A percentile compares a stretch with the other conserved stretches of the same genome.
Evolutionary conservation across 2,113 vertebrate genomes (phyloP).

Genomic region (Psettodes erumei): DNA sequence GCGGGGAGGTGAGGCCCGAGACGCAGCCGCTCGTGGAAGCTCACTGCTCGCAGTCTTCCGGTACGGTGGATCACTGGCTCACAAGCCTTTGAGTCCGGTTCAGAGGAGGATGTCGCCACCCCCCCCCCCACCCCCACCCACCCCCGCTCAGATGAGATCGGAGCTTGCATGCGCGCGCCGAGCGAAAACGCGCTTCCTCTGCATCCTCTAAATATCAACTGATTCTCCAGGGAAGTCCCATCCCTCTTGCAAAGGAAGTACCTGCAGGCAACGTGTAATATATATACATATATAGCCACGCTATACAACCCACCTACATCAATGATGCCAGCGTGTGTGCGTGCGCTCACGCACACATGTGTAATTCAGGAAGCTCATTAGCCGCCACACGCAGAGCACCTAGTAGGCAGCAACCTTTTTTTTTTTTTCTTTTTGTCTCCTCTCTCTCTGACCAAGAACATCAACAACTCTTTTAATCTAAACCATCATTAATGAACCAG

Average conservation of each 20-base stretch:
- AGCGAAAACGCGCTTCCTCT: conserved; percentile 28
- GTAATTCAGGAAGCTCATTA: conserved; percentile 78
- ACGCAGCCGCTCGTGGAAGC: conserved; percentile 67
- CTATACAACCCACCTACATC: conserved; percentile 47
- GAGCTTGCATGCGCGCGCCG: conserved; percentile 15
- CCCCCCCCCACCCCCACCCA: too few relatives aligned
- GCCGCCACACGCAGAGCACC: conserved; percentile 66
- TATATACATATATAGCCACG: conserved; percentile 46
- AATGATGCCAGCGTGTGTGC: conserved; percentile 1
- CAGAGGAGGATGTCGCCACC: conserved; percentile 41
- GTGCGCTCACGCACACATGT: conserved; percentile 15
- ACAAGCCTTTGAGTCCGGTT: conserved; percentile 61
- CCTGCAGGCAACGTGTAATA: conserved; percentile 56
- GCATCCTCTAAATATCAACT: conserved; percentile 55
- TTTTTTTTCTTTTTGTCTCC: too few relatives aligned
- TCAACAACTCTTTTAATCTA: conserved; percentile 76
- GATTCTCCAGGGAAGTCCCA: conserved; percentile 51
- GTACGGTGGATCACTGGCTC: conserved; percentile 55
- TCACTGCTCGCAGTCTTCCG: conserved; percentile 65
- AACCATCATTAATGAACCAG: conserved; percentile 71
- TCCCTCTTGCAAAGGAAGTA: conserved; percentile 57
- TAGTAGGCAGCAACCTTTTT: conserved; percentile 61
- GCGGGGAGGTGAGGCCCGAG: conserved; percentile 67
- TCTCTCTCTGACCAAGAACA: conserved; percentile 63
- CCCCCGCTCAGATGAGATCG: conserved; percentile 60